A percentile compares a stretch with the other conserved stretches of the same genome.
These are phyloP conservation scores for Pipistrellus nathusii DNA, from an alignment of 2,797 vertebrate species.

Conservation along the genomic window DNA sequence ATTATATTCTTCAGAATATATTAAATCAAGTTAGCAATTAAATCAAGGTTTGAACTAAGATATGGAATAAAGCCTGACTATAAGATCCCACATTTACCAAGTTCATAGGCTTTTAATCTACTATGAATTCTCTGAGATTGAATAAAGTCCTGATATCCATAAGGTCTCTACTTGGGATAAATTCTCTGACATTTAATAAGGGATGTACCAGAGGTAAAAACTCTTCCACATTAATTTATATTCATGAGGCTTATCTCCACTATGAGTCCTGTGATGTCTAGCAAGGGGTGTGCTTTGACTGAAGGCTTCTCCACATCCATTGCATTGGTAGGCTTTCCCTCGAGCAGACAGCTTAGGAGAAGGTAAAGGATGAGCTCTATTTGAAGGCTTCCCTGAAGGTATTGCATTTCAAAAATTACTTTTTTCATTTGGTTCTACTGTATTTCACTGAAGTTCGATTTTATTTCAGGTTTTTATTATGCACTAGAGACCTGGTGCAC, in stretches of 20 bases:
- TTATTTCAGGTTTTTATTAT: slow-evolving; percentile 42
- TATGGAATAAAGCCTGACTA: slow-evolving; percentile 25
- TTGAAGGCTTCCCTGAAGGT: slow-evolving; percentile 65
- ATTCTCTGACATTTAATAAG: slow-evolving; percentile 71
- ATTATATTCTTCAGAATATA: slow-evolving; percentile 54
- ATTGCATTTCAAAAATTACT: slow-evolving; percentile 61
- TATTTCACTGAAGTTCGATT: slow-evolving; percentile 51
- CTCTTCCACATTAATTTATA: slow-evolving; percentile 63
- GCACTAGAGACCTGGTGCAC: too few species aligned
- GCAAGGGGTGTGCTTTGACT: slow-evolving; percentile 38
- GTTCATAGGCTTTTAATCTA: slow-evolving; percentile 27
- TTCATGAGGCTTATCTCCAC: slow-evolving; percentile 62
- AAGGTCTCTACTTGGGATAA: slow-evolving; percentile 59
- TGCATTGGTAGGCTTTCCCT: background rate
- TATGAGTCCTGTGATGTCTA: slow-evolving; percentile 58
- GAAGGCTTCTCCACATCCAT: slow-evolving; percentile 41
- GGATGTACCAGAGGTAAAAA: slow-evolving; percentile 39
- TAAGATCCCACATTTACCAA: slow-evolving; percentile 49
- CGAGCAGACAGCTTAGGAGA: slow-evolving; percentile 43
- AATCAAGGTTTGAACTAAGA: slow-evolving; percentile 13
- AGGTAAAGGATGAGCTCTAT: slow-evolving; percentile 46
- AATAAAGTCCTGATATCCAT: slow-evolving; percentile 51
- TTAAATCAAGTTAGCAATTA: slow-evolving; percentile 30
- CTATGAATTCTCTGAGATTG: slow-evolving; percentile 50
- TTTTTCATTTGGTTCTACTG: slow-evolving; percentile 24